These are phyloP conservation scores for Ostrea denselamellosa DNA, from an alignment of 1,140 invertebrate genomes.

Conservation along the genomic window DNA sequence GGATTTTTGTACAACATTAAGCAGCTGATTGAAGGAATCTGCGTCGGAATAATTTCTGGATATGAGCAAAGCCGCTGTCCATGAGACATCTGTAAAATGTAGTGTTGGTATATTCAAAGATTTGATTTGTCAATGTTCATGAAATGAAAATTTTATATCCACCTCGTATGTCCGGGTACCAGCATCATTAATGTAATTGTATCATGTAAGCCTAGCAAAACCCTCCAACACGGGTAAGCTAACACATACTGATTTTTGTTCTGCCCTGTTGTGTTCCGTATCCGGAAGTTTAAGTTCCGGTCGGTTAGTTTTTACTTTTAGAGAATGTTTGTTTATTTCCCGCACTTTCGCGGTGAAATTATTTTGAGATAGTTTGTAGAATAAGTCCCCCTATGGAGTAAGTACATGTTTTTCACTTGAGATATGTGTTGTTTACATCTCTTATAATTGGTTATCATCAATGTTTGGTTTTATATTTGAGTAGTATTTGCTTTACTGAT, in stretches of 20 bases:
- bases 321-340: background rate
- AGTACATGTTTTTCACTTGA: no score
- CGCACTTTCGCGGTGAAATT: background rate
- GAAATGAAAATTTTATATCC: no score
- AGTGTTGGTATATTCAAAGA: no score
- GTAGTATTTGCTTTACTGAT: no score
- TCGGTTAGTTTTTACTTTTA: background rate
- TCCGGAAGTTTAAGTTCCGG: background rate
- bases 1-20: background rate
- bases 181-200: background rate
- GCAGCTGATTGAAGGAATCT: background rate
- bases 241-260: no score
- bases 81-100: background rate
- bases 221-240: no score
- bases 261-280: no score
- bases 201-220: no score
- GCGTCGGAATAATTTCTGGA: background rate
- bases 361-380: background rate
- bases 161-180: background rate
- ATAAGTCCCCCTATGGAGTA: background rate
- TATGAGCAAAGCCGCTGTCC: conserved; percentile 19
- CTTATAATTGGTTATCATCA: no score
- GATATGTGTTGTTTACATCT: no score
- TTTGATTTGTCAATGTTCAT: no score
- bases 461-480: no score